phyloP scores from a whole-genome alignment of 2,797 vertebrate species.

The Centroberyx gerrardi region DNA sequence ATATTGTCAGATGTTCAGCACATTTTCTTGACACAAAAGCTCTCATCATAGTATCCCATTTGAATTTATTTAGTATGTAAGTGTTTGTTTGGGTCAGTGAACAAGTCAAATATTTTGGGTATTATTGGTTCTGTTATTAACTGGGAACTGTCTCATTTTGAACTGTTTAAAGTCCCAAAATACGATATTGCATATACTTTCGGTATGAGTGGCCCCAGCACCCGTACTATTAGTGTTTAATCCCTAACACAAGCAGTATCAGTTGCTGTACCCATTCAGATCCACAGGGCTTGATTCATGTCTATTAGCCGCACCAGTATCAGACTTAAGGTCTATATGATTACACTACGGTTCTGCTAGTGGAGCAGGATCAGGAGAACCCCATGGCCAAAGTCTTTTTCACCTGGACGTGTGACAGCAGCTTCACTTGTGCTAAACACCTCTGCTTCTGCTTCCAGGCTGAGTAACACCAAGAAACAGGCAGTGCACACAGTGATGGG shows the following conservation, averaged over 20 bases:
- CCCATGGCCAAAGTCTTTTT: no score
- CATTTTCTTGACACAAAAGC: not conserved
- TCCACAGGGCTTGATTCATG: no score
- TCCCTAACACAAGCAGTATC: no score
- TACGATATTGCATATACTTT: not conserved
- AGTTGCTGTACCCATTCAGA: not conserved
- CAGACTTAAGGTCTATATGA: not conserved
- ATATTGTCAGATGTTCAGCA: not conserved
- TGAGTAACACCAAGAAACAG: slow-evolving; percentile 96
- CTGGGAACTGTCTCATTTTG: not conserved
- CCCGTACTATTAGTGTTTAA: no score
- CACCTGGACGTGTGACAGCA: not conserved
- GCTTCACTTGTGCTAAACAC: slow-evolving; percentile 26
- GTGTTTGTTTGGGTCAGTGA: no score
- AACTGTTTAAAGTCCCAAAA: not conserved
- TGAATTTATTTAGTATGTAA: no score
- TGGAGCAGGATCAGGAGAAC: not conserved
- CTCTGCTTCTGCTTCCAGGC: slow-evolving; percentile 77
- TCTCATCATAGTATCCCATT: not conserved
- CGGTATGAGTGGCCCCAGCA: not conserved
- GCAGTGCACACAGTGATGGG: slow-evolving; percentile 96
- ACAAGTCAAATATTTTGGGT: no score
- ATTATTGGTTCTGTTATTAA: no score
- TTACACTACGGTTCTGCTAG: not conserved
- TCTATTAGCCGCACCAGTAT: no score